Percentiles rank a stretch among this genome's conserved stretches.
phyloP scores from a whole-genome alignment of 2,797 vertebrate genomes.

The Bradypodion pumilum region DNA sequence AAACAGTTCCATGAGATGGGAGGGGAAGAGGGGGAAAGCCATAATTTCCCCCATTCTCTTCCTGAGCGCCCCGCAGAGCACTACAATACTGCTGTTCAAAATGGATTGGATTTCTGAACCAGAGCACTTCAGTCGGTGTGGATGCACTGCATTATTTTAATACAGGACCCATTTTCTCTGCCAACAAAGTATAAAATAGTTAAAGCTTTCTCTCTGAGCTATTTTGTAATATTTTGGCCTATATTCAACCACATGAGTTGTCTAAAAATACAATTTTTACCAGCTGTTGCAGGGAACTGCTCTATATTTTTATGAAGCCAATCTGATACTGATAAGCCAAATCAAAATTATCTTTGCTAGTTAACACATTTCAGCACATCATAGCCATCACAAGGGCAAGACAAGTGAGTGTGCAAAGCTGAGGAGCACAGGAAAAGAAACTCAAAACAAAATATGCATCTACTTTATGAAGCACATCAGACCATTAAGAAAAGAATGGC shows the following conservation, averaged over 20 bases:
- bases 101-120: neutral
- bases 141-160: conserved; percentile 31
- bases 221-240: conserved; percentile 60
- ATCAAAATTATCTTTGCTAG: conserved; percentile 37
- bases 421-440: no score
- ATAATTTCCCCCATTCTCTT: neutral
- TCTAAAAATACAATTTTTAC: conserved; percentile 54
- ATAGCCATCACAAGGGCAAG: no score
- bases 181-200: conserved; percentile 44
- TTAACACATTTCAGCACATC: neutral
- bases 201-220: conserved; percentile 57
- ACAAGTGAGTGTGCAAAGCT: no score
- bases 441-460: no score
- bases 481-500: no score
- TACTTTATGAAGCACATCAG: no score
- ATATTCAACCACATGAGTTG: conserved; percentile 58
- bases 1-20: neutral
- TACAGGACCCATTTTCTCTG: conserved; percentile 36
- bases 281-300: conserved; percentile 63
- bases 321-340: conserved; percentile 47
- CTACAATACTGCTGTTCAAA: neutral
- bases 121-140: neutral
- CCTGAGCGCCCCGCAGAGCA: neutral
- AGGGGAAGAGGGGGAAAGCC: neutral
- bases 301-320: conserved; percentile 54